Evolutionary conservation across 2,888 invertebrate genomes (phyloP).

Genomic region (Acronicta leporina): DNA sequence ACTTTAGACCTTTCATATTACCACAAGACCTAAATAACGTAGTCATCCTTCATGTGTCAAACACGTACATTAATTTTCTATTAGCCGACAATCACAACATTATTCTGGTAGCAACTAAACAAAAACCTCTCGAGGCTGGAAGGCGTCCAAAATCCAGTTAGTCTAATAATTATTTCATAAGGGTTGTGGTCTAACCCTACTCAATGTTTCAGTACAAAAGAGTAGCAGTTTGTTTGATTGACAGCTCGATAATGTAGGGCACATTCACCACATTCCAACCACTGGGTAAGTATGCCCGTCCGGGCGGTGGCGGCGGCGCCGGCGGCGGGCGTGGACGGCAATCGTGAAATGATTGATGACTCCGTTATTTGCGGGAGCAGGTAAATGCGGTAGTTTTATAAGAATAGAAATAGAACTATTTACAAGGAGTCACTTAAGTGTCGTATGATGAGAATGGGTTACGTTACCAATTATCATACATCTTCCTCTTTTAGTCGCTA

Average conservation of each 20-base stretch:
- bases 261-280: slow-evolving; percentile 30
- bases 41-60: slow-evolving; percentile 1
- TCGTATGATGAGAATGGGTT: slow-evolving; percentile 23
- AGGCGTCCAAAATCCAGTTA: slow-evolving; percentile 30
- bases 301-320: slow-evolving; percentile 8
- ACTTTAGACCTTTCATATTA: background rate
- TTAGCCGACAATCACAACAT: slow-evolving; percentile 22
- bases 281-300: slow-evolving; percentile 9
- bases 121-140: slow-evolving; percentile 23
- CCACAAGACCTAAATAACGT: slow-evolving; percentile 4
- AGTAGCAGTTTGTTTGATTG: slow-evolving; percentile 51
- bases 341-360: slow-evolving; percentile 56
- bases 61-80: slow-evolving; percentile 27
- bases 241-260: slow-evolving; percentile 50
- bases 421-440: slow-evolving; percentile 16
- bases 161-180: slow-evolving; percentile 55
- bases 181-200: slow-evolving; percentile 45
- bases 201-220: slow-evolving; percentile 56
- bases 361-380: slow-evolving; percentile 26
- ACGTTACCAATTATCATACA: background rate
- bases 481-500: too few relatives aligned
- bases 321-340: slow-evolving; percentile 10
- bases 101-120: background rate
- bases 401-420: slow-evolving; percentile 22
- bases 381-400: slow-evolving; percentile 31